Conservation (phyloP, 1,140 invertebrate genomes). For the Cydia strobilella region DNA sequence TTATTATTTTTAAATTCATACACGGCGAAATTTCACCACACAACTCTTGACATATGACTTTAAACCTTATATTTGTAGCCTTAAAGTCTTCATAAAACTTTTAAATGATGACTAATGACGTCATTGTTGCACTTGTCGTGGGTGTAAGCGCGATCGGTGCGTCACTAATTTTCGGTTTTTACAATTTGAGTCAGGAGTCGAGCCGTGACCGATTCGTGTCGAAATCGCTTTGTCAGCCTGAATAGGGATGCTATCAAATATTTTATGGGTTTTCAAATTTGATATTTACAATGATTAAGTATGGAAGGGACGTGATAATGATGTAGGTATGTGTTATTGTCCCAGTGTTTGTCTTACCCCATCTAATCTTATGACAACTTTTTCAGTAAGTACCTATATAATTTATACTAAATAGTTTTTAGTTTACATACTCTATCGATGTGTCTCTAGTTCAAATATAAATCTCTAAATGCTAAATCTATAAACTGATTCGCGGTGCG, state of each 20-base stretch:
- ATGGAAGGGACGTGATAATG: background rate
- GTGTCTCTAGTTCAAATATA: background rate
- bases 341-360: too few species aligned
- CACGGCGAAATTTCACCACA: constrained; percentile 48
- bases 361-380: too few species aligned
- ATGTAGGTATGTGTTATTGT: constrained; percentile 3
- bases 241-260: constrained; percentile 27
- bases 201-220: constrained; percentile 46
- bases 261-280: constrained; percentile 30
- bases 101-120: constrained; percentile 51
- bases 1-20: constrained; percentile 77
- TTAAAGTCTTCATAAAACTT: constrained; percentile 38
- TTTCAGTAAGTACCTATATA: too few species aligned
- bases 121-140: constrained; percentile 70
- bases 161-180: constrained; percentile 69
- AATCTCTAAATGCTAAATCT: background rate
- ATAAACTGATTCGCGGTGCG: constrained; percentile 1
- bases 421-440: too few species aligned
- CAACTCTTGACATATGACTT: background rate
- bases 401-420: too few species aligned
- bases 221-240: constrained; percentile 41
- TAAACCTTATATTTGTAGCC: constrained; percentile 35
- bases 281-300: constrained; percentile 25
- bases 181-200: constrained; percentile 64
- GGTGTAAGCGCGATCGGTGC: constrained; percentile 62